Evolutionary conservation across 2,797 vertebrate species (phyloP).

Genomic region (Lycodopsis pacificus): DNA sequence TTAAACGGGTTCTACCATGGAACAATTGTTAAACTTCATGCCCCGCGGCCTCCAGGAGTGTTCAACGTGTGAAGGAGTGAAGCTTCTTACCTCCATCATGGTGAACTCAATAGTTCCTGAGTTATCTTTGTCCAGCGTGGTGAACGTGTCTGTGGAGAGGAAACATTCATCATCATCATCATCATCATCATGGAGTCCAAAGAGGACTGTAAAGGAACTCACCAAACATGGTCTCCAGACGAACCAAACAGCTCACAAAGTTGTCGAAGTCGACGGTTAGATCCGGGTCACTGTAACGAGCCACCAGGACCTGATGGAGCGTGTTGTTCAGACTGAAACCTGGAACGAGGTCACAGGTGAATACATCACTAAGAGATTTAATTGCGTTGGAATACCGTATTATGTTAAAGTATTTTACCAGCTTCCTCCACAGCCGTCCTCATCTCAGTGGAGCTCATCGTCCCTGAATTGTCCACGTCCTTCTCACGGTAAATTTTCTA

Average conservation of each 20-base stretch:
- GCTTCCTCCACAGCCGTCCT: conserved; percentile 86
- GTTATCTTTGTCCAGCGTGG: conserved; percentile 81
- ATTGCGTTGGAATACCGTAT: too few species aligned
- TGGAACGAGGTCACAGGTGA: conserved; percentile 48
- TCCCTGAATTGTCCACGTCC: conserved; percentile 89
- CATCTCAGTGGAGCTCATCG: conserved; percentile 92
- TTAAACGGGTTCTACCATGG: background rate
- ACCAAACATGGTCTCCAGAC: conserved; percentile 91
- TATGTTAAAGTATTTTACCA: conserved; percentile 73
- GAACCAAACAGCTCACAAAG: conserved; percentile 89
- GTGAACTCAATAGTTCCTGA: conserved; percentile 81
- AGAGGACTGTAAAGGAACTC: conserved; percentile 65
- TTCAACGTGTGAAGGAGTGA: background rate
- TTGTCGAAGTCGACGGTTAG: conserved; percentile 90
- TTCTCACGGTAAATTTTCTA: conserved; percentile 89
- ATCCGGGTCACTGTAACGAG: conserved; percentile 86
- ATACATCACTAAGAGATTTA: too few species aligned
- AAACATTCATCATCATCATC: background rate
- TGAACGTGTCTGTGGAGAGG: conserved; percentile 82
- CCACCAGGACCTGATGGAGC: conserved; percentile 87
- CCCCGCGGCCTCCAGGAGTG: background rate
- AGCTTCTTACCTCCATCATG: conserved; percentile 74
- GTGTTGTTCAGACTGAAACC: conserved; percentile 87
- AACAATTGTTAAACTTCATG: background rate
- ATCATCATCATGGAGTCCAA: background rate